Evolutionary conservation across 2,888 invertebrate species (phyloP), one percentile per base, ranked within the genome.

Genomic region (Protophormia terraenovae): DNA sequence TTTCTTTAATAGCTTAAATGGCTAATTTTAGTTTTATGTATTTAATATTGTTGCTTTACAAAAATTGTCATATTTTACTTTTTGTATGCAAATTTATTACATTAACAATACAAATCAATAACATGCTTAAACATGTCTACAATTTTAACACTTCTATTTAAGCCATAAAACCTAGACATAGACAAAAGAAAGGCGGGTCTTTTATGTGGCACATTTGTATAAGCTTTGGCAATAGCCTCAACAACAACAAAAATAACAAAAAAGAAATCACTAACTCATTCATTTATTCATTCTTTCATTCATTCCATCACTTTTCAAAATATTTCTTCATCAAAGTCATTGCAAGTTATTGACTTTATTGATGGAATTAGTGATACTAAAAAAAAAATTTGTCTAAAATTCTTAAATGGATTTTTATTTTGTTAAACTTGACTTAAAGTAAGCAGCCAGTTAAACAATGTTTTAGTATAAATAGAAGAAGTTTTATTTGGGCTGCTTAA

Each of bases 61-160:
- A 50, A 41, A 69, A 71, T 47, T 78, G 69, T 78, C 47, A 78
- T 58, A 67, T 77, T 67, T 78, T 35, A 38, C 69, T 5, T 81
- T 81, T 81, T 47, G 22, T 69, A 76, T 76, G 69, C 82, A 76
- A 76, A 82, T 82, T 71, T 55, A 53, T 29, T 47, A 69, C 69
- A 78, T 71, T 71, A 76, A 82, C 82, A 82, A 82, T 76, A 62
- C 62, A 76, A 71, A 76, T 82, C 82, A 82, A 82, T 82, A 76
- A 71, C 69, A 82, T 76, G 76, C 71, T 83, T 83, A 83, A 83
- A 64, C 82, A 83, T 77, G 82, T 83, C 82, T 77, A 47, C 55
- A 71, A 72, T 83, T 77, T 83, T 83, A 83, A 83, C 82, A 83
- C 82, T 83, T 83, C 71, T 83, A 71, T 83, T 83, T 67, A 81